Percentiles rank a stretch among this genome's conserved stretches.
phyloP scores from a whole-genome alignment of 2,888 invertebrate species.

The Drosophila stalkeri region DNA sequence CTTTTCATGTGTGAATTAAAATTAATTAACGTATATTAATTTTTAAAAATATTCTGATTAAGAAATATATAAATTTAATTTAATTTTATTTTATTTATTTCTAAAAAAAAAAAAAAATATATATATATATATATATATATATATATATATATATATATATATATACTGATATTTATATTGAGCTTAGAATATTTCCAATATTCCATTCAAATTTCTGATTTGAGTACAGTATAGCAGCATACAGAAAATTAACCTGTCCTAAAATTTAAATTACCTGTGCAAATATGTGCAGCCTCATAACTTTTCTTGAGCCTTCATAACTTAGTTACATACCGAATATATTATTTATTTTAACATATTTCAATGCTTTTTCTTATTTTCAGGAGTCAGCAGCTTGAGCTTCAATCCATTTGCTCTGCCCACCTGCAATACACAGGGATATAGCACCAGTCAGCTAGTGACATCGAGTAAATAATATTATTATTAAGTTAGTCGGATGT shows the following conservation, averaged over 20 bases:
- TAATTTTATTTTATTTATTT: too few species aligned
- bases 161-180: neutral
- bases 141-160: too few species aligned
- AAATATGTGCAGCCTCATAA: neutral
- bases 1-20: too few species aligned
- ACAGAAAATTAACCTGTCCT: neutral
- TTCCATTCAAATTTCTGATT: neutral
- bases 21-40: too few species aligned
- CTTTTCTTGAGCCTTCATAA: neutral
- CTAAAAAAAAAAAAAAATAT: too few species aligned
- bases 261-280: neutral
- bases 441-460: constrained; percentile 91
- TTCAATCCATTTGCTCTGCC: constrained; percentile 97
- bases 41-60: too few species aligned
- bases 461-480: constrained; percentile 91
- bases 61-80: too few species aligned
- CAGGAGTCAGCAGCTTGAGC: constrained; percentile 92
- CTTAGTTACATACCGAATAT: neutral
- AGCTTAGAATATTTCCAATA: neutral
- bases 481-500: constrained; percentile 66
- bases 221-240: neutral
- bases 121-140: too few species aligned
- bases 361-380: constrained; percentile 42
- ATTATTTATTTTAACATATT: neutral
- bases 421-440: constrained; percentile 93